phyloP scores from a whole-genome alignment of 2,797 vertebrate genomes.

The Hirundo rustica region DNA sequence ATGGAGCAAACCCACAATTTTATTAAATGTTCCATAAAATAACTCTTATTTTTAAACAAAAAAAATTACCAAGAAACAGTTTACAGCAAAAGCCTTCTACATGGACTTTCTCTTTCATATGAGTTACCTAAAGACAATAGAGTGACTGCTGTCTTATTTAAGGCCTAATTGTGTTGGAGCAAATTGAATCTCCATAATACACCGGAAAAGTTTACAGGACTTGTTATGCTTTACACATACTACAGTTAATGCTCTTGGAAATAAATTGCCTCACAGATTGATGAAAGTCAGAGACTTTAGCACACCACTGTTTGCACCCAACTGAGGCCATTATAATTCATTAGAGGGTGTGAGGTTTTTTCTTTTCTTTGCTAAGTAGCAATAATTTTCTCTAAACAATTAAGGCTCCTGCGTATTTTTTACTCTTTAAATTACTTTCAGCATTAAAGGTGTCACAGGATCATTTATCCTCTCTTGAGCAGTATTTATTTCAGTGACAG shows the following conservation, averaged over 20 bases:
- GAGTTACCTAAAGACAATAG: not conserved
- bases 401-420: constrained; percentile 5
- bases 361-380: constrained; percentile 29
- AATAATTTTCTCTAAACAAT: constrained; percentile 51
- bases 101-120: not conserved
- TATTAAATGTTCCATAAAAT: not conserved
- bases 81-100: not conserved
- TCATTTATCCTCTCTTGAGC: constrained; percentile 27
- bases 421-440: constrained; percentile 37
- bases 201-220: not conserved
- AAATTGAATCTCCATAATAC: not conserved
- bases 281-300: constrained; percentile 34
- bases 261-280: constrained; percentile 41
- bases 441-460: constrained; percentile 5
- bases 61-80: not conserved
- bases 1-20: not conserved
- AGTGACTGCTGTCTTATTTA: not conserved
- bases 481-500: constrained; percentile 11
- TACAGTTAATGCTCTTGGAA: constrained; percentile 20
- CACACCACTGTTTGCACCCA: constrained; percentile 28
- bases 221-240: constrained; percentile 32
- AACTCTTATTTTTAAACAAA: not conserved
- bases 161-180: not conserved
- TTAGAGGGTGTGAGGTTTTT: not conserved
- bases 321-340: constrained; percentile 44